phyloP scores from a whole-genome alignment of 2,113 vertebrate genomes.

The Crotalus helleri region DNA sequence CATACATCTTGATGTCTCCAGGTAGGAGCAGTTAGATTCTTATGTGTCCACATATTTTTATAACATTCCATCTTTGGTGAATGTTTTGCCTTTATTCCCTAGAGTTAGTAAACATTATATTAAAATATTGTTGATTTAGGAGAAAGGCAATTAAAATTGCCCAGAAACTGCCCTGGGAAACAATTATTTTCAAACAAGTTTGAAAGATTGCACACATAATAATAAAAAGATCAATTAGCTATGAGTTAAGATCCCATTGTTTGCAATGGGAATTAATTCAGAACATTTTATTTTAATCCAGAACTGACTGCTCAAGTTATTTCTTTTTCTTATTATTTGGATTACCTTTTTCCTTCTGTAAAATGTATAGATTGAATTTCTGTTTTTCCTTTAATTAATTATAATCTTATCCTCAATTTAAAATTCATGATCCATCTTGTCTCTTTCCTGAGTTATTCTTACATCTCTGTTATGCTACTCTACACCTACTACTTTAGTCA shows the following conservation, averaged over 20 bases:
- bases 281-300: neutral
- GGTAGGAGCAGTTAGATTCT: neutral
- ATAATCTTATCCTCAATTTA: neutral
- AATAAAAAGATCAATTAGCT: neutral
- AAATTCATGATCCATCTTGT: neutral
- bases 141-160: neutral
- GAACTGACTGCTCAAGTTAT: neutral
- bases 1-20: neutral
- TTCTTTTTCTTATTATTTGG: neutral
- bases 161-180: neutral
- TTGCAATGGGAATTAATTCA: neutral
- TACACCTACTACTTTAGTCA: neutral
- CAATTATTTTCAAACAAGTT: neutral
- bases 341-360: neutral
- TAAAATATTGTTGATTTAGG: neutral
- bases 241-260: neutral
- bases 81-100: neutral
- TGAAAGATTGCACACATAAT: neutral
- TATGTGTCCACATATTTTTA: neutral
- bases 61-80: neutral
- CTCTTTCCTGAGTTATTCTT: neutral
- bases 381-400: neutral
- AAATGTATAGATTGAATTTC: neutral
- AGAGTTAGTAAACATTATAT: neutral
- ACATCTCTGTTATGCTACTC: neutral